Conservation (phyloP, 2,797 vertebrate genomes). For the Gymnocypris eckloni region DNA sequence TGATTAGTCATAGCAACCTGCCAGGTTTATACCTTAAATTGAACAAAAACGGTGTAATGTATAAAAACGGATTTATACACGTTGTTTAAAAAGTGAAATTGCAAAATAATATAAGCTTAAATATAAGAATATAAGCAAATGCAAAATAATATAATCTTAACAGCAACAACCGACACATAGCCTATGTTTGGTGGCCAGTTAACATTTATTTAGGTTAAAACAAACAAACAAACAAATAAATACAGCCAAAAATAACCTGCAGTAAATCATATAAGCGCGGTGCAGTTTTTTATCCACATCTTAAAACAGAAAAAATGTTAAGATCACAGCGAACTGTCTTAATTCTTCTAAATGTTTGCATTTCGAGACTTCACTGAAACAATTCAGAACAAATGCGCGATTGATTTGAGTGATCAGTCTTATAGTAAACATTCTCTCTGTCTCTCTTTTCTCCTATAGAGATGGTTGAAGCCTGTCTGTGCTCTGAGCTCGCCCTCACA, state of each 20-base stretch:
- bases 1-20: background rate
- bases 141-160: background rate
- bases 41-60: background rate
- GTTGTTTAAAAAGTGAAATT: background rate
- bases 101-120: background rate
- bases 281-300: background rate
- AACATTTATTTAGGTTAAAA: background rate
- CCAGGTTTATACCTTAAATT: background rate
- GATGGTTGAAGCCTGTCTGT: constrained; percentile 86
- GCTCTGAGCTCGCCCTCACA: constrained; percentile 89
- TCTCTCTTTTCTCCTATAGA: constrained; percentile 77
- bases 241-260: background rate
- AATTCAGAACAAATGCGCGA: constrained; percentile 25
- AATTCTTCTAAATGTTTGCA: constrained; percentile 28
- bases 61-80: background rate
- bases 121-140: background rate
- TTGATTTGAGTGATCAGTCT: constrained; percentile 47
- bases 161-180: background rate
- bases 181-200: background rate
- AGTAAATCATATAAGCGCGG: background rate
- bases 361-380: constrained; percentile 6
- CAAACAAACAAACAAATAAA: background rate
- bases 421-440: constrained; percentile 65
- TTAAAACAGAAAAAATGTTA: background rate
- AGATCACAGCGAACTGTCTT: background rate